Percentiles rank a stretch among this genome's conserved stretches.
These are phyloP conservation scores for Amphimedon queenslandica DNA, from an alignment of 37 sponge, comb jelly and placozoan species.

Conservation along the genomic window DNA sequence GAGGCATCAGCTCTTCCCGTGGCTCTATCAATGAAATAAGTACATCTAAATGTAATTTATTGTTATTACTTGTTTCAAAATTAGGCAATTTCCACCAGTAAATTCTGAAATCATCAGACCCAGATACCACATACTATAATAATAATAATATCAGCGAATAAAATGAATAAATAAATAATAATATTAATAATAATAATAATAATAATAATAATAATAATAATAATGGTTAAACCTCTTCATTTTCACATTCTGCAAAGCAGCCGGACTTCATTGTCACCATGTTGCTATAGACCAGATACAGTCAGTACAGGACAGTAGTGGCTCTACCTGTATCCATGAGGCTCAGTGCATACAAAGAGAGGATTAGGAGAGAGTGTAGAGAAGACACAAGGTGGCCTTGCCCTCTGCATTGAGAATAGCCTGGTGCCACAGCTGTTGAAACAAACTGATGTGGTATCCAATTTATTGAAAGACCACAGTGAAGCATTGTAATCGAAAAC, in stretches of 20 bases:
- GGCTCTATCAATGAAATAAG: background rate
- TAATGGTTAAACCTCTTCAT: conserved; percentile 44
- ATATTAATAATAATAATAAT: background rate
- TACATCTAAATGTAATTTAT: background rate
- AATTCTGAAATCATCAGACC: conserved; percentile 75
- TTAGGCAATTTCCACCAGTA: conserved; percentile 71
- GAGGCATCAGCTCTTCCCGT: conserved; percentile 9
- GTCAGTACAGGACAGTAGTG: background rate
- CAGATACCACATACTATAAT: conserved; percentile 63
- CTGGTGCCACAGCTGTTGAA: conserved; percentile 36
- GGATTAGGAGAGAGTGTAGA: conserved; percentile 5
- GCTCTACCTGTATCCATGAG: background rate
- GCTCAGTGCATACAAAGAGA: background rate
- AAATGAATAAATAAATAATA: background rate
- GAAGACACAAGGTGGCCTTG: conserved; percentile 31
- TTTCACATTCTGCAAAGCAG: conserved; percentile 68
- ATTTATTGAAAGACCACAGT: background rate
- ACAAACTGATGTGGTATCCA: conserved; percentile 37
- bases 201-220: background rate
- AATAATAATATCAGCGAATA: background rate
- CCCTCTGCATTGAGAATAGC: conserved; percentile 29
- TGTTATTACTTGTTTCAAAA: background rate
- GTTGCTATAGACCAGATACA: conserved; percentile 34
- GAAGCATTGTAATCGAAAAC: conserved; percentile 19
- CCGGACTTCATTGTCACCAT: conserved; percentile 66